Evolutionary conservation across 2,888 invertebrate species (phyloP).

Genomic region (Drosophila paracracens): DNA sequence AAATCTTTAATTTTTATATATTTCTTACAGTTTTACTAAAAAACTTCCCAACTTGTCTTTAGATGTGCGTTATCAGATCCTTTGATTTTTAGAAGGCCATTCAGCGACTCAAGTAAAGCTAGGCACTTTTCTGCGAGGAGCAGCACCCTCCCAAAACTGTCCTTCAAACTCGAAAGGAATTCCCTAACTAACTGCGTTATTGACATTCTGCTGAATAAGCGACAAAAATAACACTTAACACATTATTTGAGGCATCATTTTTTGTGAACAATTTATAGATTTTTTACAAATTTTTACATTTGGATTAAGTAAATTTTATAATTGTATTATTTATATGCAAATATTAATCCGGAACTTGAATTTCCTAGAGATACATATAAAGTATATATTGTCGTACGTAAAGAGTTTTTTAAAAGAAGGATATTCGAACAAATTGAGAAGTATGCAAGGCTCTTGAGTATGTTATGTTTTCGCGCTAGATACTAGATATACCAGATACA

Average conservation of each 20-base stretch:
- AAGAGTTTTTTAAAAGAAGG: constrained; percentile 55
- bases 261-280: no score
- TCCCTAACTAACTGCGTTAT: constrained; percentile 23
- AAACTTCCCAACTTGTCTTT: constrained; percentile 2
- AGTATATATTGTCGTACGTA: constrained; percentile 16
- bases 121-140: no score
- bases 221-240: constrained; percentile 20
- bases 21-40: constrained; percentile 19
- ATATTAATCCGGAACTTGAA: neutral
- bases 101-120: no score
- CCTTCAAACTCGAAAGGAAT: constrained; percentile 11
- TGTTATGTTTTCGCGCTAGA: neutral
- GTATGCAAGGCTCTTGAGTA: constrained; percentile 18
- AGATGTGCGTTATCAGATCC: neutral
- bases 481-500: no score
- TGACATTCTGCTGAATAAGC: constrained; percentile 15
- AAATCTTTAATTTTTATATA: neutral
- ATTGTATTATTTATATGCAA: constrained; percentile 8
- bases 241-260: neutral
- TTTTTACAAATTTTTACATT: no score
- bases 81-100: no score
- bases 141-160: no score
- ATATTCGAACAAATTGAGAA: constrained; percentile 40
- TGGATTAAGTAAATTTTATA: constrained; percentile 1
- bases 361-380: neutral